Evolutionary conservation across 1,140 invertebrate genomes (phyloP).

Genomic region (Procambarus clarkii): DNA sequence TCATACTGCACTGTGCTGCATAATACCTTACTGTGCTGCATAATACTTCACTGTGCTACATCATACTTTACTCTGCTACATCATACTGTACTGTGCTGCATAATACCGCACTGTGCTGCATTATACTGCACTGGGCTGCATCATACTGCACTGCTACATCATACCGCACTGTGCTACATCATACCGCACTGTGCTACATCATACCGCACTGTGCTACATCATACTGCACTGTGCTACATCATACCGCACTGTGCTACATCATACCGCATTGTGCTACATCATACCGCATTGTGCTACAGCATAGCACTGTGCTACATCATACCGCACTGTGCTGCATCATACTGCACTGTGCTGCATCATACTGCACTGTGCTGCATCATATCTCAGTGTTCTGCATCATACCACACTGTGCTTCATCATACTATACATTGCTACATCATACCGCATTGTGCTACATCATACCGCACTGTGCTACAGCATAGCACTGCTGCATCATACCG

Average conservation of each 20-base stretch:
- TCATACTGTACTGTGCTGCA: not conserved
- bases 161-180: not conserved
- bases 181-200: not conserved
- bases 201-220: no score
- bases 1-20: not conserved
- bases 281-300: no score
- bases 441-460: not conserved
- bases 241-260: no score
- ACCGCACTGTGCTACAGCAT: not conserved
- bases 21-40: not conserved
- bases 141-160: not conserved
- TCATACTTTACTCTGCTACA: not conserved
- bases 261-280: no score
- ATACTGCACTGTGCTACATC: no score
- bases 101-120: not conserved
- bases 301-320: no score
- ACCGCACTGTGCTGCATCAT: no score
- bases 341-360: not conserved
- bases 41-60: not conserved
- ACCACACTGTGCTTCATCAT: not conserved
- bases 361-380: not conserved
- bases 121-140: no score
- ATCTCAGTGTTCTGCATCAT: not conserved
- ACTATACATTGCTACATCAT: not conserved
- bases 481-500: not conserved